These are phyloP conservation scores for Siderastrea siderea DNA, from an alignment of 92 coral and sea anemone species.

Conservation along the genomic window DNA sequence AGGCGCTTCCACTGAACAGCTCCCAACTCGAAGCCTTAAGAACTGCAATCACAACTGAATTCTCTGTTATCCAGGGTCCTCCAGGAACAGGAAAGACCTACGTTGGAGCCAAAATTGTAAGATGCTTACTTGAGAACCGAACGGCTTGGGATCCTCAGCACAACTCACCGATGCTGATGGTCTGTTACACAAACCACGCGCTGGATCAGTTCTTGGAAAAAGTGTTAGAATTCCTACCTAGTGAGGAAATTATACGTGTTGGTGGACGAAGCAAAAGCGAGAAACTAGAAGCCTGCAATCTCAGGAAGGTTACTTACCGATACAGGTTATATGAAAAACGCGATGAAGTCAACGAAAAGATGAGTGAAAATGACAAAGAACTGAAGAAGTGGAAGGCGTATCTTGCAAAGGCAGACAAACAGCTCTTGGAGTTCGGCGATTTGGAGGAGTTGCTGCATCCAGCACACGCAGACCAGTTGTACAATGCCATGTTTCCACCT, in stretches of 20 bases:
- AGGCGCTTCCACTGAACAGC: slow-evolving; percentile 61
- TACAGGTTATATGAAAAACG: neutral
- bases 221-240: slow-evolving; percentile 44
- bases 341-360: neutral
- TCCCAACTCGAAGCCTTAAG: slow-evolving; percentile 78
- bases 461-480: slow-evolving; percentile 44
- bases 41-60: slow-evolving; percentile 80
- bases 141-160: slow-evolving; percentile 41
- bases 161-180: slow-evolving; percentile 82
- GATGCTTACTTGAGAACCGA: slow-evolving; percentile 62
- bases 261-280: slow-evolving; percentile 84
- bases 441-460: slow-evolving; percentile 36
- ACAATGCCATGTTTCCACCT: slow-evolving; percentile 4
- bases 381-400: neutral
- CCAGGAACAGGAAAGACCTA: slow-evolving; percentile 90
- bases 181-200: slow-evolving; percentile 88
- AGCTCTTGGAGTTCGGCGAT: neutral
- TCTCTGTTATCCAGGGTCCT: slow-evolving; percentile 87
- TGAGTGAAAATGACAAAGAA: slow-evolving; percentile 8
- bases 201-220: slow-evolving; percentile 88
- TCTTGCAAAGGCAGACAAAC: neutral
- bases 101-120: slow-evolving; percentile 80
- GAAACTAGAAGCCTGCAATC: slow-evolving; percentile 47
- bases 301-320: slow-evolving; percentile 30
- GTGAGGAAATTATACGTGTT: slow-evolving; percentile 70